Percentiles rank a stretch among this genome's conserved stretches.
These are phyloP conservation scores for Pao palembangensis DNA, from an alignment of 2,113 vertebrate species.

Conservation along the genomic window DNA sequence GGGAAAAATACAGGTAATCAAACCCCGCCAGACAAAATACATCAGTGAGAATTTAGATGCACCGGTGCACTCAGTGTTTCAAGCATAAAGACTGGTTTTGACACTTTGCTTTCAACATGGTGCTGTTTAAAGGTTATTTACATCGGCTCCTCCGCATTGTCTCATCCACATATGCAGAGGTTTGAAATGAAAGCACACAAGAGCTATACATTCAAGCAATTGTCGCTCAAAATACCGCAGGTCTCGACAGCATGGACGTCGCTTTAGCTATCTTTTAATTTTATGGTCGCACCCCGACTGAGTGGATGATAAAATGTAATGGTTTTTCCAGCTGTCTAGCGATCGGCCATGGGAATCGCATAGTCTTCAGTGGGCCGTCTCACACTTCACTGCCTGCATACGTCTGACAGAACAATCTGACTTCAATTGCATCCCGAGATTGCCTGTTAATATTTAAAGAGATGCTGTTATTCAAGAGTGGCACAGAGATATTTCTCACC, in stretches of 20 bases:
- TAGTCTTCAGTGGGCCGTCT: slow-evolving; percentile 24
- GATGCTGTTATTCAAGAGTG: slow-evolving; percentile 1
- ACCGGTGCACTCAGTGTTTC: too few species aligned
- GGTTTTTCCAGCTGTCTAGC: slow-evolving; percentile 36
- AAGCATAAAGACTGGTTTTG: too few species aligned
- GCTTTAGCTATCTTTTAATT: slow-evolving; percentile 18
- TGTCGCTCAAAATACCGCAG: background rate
- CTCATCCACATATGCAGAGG: background rate
- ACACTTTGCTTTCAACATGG: too few species aligned
- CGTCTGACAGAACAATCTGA: slow-evolving; percentile 37
- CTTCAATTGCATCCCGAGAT: slow-evolving; percentile 18
- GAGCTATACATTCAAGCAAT: too few species aligned
- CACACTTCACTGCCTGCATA: slow-evolving; percentile 26
- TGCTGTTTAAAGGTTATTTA: too few species aligned
- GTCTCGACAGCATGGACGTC: slow-evolving; percentile 22
- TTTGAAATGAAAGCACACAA: slow-evolving; percentile 16
- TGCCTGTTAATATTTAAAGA: slow-evolving; percentile 33
- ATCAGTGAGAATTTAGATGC: background rate
- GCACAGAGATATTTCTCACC: background rate
- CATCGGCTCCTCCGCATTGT: background rate
- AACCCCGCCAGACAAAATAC: background rate
- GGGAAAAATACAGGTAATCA: slow-evolving; percentile 91
- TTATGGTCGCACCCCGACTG: slow-evolving; percentile 1
- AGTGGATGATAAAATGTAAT: slow-evolving; percentile 40
- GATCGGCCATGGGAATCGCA: slow-evolving; percentile 26